Evolutionary conservation across 2,888 invertebrate genomes (phyloP), one percentile per base, ranked within the genome.

Genomic region (Chymomyza caudatula): DNA sequence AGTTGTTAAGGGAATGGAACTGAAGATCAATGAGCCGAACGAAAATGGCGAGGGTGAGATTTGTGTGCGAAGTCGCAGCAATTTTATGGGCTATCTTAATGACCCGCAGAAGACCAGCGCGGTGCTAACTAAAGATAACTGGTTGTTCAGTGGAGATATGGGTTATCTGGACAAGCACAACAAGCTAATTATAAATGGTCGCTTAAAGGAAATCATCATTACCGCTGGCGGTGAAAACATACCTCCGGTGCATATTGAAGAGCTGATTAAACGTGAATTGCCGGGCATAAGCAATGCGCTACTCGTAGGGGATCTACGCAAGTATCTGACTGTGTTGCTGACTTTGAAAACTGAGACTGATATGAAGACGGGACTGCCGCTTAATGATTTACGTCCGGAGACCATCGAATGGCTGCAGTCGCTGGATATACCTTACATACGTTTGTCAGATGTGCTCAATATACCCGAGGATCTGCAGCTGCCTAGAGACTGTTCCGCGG

Each of bases 191-290:
- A 93, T 96, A 64, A 96, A 95, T 19, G 96, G 96, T 62, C 92
- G 93, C 74, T 91, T 93, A 52, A 93, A 93, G 93, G 98, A 98
- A 88, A 85, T 98, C 25, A 91, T 98, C 22, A 97, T 98, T 77
- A 98, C 98, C 2, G 96, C 97, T n/a, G 98, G 97, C 8, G 98
- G 97, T 4, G 98, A 98, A 91, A 98, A 98, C 89, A 93, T 96
- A 85, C 93, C 97, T 1, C 97, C 98, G 0, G 94, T 96, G 22
- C 92, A 94, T 29, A 96, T 97, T 71, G 98, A 98, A 90, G 94
- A 96, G 77, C 90, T 92, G 29, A 92, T 98, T 5, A 94, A 95
- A 84, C 90, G 93, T 0, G 94, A 95, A 87, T 90, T 97, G 43
- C 93, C 95, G 3, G 92, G 93, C 61, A 89, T 98, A 2, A 95